Evolutionary conservation across 2,113 vertebrate species (phyloP).

Genomic region (Ginglymostoma cirratum): DNA sequence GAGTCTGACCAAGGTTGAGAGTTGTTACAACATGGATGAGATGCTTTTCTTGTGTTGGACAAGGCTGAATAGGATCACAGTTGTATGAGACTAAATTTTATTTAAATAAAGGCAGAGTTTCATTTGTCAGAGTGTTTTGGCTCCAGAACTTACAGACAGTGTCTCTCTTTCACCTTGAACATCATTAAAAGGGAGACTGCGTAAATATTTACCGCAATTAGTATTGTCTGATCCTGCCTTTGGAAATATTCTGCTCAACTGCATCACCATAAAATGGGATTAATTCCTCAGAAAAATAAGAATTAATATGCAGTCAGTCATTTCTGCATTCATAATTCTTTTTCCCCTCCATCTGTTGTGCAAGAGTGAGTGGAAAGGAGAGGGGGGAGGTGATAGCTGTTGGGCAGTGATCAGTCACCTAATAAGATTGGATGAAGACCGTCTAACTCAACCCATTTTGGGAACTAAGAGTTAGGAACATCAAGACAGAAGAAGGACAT

Average conservation of each 20-base stretch:
- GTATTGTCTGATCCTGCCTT: background rate
- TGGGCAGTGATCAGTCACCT: background rate
- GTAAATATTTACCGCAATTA: background rate
- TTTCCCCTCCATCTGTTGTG: background rate
- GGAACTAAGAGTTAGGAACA: background rate
- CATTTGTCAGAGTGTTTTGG: background rate
- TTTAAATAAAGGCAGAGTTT: background rate
- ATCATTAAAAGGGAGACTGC: background rate
- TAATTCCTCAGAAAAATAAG: background rate
- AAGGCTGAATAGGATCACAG: background rate
- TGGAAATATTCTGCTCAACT: background rate
- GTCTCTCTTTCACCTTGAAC: background rate
- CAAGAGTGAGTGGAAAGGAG: too few species aligned
- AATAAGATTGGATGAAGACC: background rate
- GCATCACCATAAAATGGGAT: background rate
- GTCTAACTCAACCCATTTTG: background rate
- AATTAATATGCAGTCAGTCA: background rate
- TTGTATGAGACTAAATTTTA: background rate
- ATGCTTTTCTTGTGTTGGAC: background rate
- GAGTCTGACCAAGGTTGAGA: too few species aligned
- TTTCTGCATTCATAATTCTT: background rate
- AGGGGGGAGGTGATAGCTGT: background rate
- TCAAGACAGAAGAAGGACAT: background rate
- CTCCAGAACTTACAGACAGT: background rate
- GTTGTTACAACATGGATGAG: too few species aligned